These are phyloP conservation scores for Ormyrus nitidulus DNA, from an alignment of 2,888 invertebrate species.

Conservation along the genomic window DNA sequence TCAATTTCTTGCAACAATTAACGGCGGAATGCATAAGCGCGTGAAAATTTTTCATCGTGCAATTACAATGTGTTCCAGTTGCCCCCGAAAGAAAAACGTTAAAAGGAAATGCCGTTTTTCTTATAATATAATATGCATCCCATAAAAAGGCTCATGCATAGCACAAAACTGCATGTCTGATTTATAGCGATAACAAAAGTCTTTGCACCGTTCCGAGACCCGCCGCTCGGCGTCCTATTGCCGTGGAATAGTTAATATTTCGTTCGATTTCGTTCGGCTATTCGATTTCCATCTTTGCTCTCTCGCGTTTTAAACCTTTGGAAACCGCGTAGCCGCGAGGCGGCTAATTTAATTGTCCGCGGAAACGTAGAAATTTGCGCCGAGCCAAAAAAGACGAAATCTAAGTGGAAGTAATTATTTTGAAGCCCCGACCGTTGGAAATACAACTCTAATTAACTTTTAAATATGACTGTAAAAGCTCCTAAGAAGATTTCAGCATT, in stretches of 20 bases:
- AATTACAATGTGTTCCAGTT: slow-evolving; percentile 42
- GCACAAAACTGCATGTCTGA: slow-evolving; percentile 15
- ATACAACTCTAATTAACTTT: too few relatives aligned
- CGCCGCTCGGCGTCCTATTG: not conserved
- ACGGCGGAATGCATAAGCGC: slow-evolving; percentile 48
- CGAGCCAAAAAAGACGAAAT: too few relatives aligned
- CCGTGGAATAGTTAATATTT: slow-evolving; percentile 13
- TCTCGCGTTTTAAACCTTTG: slow-evolving; percentile 1
- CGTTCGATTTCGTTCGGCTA: slow-evolving; percentile 13
- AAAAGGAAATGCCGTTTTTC: slow-evolving; percentile 46
- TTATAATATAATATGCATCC: slow-evolving; percentile 43
- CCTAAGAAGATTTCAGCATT: too few relatives aligned
- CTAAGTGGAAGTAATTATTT: too few relatives aligned
- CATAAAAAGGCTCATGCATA: slow-evolving; percentile 14
- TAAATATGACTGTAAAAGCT: too few relatives aligned
- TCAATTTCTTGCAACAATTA: slow-evolving; percentile 55
- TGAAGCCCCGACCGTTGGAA: too few relatives aligned
- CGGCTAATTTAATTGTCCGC: too few relatives aligned
- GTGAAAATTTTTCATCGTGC: slow-evolving; percentile 55
- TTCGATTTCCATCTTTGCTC: slow-evolving; percentile 11
- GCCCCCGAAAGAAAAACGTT: slow-evolving; percentile 27
- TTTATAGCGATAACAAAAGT: slow-evolving; percentile 45
- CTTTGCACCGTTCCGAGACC: slow-evolving; percentile 2
- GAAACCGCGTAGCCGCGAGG: too few relatives aligned
- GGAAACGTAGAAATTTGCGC: too few relatives aligned